Percentiles rank a stretch among this genome's conserved stretches.
phyloP scores from a whole-genome alignment of 2,113 vertebrate species.

The Podarcis cretensis region DNA sequence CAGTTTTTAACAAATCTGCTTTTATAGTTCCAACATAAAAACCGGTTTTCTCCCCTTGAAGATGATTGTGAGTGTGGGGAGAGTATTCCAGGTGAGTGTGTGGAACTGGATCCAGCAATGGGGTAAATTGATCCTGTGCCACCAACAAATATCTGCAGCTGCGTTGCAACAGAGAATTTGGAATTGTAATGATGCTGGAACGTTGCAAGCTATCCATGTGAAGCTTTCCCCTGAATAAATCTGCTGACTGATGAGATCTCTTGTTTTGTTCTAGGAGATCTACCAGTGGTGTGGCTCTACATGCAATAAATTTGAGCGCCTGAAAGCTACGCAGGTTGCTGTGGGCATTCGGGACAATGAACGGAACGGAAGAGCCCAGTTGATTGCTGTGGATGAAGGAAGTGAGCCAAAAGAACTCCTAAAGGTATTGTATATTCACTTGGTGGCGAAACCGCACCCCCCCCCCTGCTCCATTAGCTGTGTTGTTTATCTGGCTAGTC shows the following conservation, averaged over 20 bases:
- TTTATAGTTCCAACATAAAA: no score
- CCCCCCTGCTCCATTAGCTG: background rate
- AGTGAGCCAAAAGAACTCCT: slow-evolving; percentile 76
- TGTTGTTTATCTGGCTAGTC: background rate
- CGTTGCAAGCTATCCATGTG: background rate
- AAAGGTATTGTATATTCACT: slow-evolving; percentile 69
- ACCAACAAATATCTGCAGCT: no score
- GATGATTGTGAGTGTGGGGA: no score
- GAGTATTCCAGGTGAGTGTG: no score
- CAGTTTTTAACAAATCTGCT: no score
- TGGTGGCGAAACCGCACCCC: background rate
- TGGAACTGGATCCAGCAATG: no score
- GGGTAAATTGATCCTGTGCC: no score
- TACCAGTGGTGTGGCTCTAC: slow-evolving; percentile 93
- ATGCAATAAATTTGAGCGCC: slow-evolving; percentile 88
- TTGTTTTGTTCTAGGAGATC: slow-evolving; percentile 79
- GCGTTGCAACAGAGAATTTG: no score
- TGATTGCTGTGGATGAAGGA: slow-evolving; percentile 87
- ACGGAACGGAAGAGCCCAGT: slow-evolving; percentile 82
- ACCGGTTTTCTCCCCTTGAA: no score
- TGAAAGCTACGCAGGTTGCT: slow-evolving; percentile 89
- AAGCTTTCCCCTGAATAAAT: background rate
- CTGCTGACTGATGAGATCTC: background rate
- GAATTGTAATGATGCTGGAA: no score
- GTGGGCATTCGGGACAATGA: slow-evolving; percentile 91